Percentiles rank a stretch among this genome's conserved stretches.
Conservation (phyloP, 2,797 vertebrate species). For the Amblyopsis hoosieri region DNA sequence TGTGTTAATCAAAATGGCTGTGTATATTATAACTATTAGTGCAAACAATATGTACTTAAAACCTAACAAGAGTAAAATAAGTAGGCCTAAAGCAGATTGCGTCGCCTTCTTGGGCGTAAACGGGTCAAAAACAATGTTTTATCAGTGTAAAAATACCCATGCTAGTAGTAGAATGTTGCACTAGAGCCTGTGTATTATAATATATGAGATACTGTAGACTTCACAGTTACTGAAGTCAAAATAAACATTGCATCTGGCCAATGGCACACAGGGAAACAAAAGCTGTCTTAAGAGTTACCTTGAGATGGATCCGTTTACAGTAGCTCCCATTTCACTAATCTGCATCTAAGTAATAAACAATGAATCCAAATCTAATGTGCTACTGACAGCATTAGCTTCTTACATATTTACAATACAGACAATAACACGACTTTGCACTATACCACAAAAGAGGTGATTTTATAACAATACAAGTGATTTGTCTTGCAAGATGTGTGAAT, state of each 20-base stretch:
- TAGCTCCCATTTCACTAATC: not conserved
- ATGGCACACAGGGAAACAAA: not conserved
- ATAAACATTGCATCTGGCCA: constrained; percentile 7
- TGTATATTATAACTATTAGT: not conserved
- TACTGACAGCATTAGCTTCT: not conserved
- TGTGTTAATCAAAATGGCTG: not conserved
- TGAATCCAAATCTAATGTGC: not conserved
- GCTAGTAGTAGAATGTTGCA: too few species aligned
- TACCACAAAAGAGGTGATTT: too few species aligned
- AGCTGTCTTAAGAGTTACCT: not conserved
- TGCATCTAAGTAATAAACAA: not conserved
- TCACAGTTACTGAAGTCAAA: not conserved
- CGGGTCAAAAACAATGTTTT: too few species aligned
- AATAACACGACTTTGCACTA: too few species aligned
- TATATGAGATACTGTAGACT: not conserved
- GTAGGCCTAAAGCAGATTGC: too few species aligned
- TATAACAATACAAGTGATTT: too few species aligned
- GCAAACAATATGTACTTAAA: not conserved
- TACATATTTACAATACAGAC: not conserved
- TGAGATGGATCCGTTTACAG: not conserved
- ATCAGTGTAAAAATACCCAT: too few species aligned
- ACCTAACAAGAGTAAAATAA: too few species aligned
- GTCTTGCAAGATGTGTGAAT: not conserved
- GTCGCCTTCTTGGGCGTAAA: too few species aligned
- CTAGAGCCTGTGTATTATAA: not conserved